phyloP scores from a whole-genome alignment of 2,113 vertebrate genomes.

The mouse (Mus musculus) region GRCm39 chr15:30774001-30774500 shows the following conservation, averaged over 20 bases:
- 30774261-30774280: neutral
- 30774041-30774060: neutral
- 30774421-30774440: neutral
- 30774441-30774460: neutral
- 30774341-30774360: conserved; percentile 60
- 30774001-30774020: neutral
- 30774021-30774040: neutral
- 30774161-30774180: neutral
- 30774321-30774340: conserved; percentile 28
- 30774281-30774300: neutral
- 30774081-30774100: neutral
- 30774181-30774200: conserved; percentile 18
- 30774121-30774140: neutral
- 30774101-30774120: conserved; percentile 49
- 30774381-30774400: conserved; percentile 47
- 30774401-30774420: neutral
- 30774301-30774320: conserved; percentile 20
- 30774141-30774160: conserved; percentile 61
- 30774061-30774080: neutral
- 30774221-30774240: neutral
- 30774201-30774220: neutral
- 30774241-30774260: neutral
- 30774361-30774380: conserved; percentile 57
- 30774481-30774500: neutral
- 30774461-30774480: neutral